phyloP scores from a whole-genome alignment of 2,888 invertebrate species.

The Volucella bombylans region DNA sequence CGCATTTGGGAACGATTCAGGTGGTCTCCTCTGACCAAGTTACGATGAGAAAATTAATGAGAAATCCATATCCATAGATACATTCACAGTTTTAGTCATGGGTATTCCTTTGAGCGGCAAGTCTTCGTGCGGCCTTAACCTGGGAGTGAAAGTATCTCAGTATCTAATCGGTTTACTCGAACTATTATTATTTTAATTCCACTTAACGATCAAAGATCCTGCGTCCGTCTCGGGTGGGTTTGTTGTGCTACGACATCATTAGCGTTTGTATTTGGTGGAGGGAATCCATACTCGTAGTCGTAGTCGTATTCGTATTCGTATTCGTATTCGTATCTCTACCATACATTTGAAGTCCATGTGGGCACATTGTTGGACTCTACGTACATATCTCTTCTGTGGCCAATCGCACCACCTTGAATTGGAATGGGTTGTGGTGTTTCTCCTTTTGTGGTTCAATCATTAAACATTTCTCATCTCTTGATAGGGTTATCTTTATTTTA shows the following conservation, averaged over 20 bases:
- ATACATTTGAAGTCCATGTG: constrained; percentile 49
- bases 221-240: constrained; percentile 6
- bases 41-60: constrained; percentile 70
- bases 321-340: too few relatives aligned
- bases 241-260: constrained; percentile 49
- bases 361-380: constrained; percentile 55
- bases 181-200: constrained; percentile 72
- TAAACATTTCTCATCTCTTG: constrained; percentile 67
- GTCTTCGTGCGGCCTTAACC: constrained; percentile 14
- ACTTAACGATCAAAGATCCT: constrained; percentile 65
- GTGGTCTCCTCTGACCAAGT: constrained; percentile 55
- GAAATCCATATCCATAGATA: constrained; percentile 54
- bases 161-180: constrained; percentile 63
- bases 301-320: too few relatives aligned
- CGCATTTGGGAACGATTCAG: constrained; percentile 60
- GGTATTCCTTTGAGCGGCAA: constrained; percentile 30
- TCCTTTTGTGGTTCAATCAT: constrained; percentile 66
- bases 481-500: constrained; percentile 61
- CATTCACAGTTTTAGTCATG: too few relatives aligned
- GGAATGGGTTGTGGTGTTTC: constrained; percentile 30
- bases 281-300: background rate
- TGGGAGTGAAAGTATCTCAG: constrained; percentile 63
- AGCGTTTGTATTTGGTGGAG: constrained; percentile 33
- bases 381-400: background rate
- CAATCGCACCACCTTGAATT: constrained; percentile 39